phyloP scores from a whole-genome alignment of 2,797 vertebrate genomes.

The Ceryle rudis region DNA sequence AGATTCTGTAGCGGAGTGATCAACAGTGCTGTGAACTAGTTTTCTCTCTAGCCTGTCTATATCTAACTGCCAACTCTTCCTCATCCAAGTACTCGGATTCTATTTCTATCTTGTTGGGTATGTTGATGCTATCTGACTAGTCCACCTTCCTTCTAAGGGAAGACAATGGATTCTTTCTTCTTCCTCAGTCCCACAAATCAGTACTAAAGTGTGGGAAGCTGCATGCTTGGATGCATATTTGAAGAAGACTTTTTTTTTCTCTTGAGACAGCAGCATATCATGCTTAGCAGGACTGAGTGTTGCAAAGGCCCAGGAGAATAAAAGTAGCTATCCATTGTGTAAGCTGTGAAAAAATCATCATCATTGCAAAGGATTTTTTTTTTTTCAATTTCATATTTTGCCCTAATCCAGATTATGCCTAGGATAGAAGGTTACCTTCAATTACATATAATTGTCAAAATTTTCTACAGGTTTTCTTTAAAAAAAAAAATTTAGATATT shows the following conservation, averaged over 20 bases:
- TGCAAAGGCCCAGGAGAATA: not conserved
- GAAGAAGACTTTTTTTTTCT: not conserved
- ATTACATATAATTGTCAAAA: not conserved
- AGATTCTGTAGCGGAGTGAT: not conserved
- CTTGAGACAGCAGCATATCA: rapidly evolving
- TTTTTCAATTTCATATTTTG: not conserved
- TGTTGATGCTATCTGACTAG: not conserved
- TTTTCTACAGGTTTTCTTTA: not conserved
- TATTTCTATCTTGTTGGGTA: not conserved
- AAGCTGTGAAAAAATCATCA: not conserved
- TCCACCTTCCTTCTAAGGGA: not conserved
- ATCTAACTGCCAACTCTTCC: not conserved
- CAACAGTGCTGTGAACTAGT: not conserved
- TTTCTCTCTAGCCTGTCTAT: not conserved
- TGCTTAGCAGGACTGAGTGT: not conserved
- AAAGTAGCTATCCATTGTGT: not conserved
- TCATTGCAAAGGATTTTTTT: not conserved
- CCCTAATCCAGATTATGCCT: not conserved
- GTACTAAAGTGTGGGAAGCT: not conserved
- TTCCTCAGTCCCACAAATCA: not conserved
- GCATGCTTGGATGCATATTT: not conserved
- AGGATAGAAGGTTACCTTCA: not conserved
- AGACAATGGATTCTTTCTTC: not conserved
- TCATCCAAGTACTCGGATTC: rapidly evolving
- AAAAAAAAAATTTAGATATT: not conserved